Evolutionary conservation across 2,113 vertebrate genomes (phyloP).

Genomic region (Gorsachius goisagi): DNA sequence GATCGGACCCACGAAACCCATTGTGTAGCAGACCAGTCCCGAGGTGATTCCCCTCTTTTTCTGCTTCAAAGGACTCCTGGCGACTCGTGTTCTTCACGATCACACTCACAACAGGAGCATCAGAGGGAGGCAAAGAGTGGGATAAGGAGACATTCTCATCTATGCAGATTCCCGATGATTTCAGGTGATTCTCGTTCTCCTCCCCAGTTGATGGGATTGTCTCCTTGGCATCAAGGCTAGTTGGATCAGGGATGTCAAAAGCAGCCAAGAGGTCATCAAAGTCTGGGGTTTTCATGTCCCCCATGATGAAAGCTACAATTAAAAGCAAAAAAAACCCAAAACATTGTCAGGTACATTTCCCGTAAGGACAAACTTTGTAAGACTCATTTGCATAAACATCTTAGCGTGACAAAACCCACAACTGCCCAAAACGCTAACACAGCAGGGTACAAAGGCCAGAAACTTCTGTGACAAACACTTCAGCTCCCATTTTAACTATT

Average conservation of each 20-base stretch:
- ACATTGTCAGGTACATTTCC: neutral
- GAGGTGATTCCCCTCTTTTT: constrained; percentile 80
- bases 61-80: constrained; percentile 85
- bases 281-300: constrained; percentile 99
- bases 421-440: fast-evolving
- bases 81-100: constrained; percentile 96
- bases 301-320: constrained; percentile 85
- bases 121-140: constrained; percentile 75
- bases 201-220: constrained; percentile 85
- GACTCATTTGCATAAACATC: neutral
- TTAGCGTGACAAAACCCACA: neutral
- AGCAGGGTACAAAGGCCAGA: neutral
- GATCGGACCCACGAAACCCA: constrained; percentile 81
- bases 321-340: neutral
- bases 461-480: neutral
- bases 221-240: constrained; percentile 94
- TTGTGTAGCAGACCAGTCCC: constrained; percentile 81
- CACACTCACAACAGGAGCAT: constrained; percentile 89
- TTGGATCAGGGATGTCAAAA: constrained; percentile 97
- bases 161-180: constrained; percentile 83
- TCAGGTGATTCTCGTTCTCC: constrained; percentile 85
- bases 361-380: neutral
- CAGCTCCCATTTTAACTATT: neutral
- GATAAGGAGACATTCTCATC: constrained; percentile 79
- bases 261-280: constrained; percentile 97